Evolutionary conservation across 2,113 vertebrate genomes (phyloP), one percentile per base, ranked within the genome.

Genomic region (Psilopsiagon aurifrons): DNA sequence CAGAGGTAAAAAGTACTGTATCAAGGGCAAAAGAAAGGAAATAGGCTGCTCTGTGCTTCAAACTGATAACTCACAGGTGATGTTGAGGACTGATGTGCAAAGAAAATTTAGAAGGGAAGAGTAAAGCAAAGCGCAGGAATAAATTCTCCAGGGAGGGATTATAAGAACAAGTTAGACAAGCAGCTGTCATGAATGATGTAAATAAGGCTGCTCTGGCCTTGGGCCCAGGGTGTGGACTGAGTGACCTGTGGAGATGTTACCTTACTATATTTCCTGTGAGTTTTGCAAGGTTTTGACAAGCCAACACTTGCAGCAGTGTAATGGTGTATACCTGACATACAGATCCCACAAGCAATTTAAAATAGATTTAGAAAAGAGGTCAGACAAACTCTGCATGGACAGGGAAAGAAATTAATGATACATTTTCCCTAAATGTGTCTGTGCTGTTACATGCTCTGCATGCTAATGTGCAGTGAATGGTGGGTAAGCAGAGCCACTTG

Each of bases 351-450:
- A 95, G 90, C 57, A 47, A 86, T 97, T 94, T 96, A 96, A 97
- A 98, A 98, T 97, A 98, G 97, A 95, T 95, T 92, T 95, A 85
- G 92, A 97, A 94, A 97, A 94, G 95, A 98, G 97, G 97, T 97
- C 97, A 97, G 93, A 95, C 91, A 93, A 96, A 96, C 84, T 92
- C 92, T 20, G 5, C 89, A 83, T 28, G 97, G 95, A 93, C 91
- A 94, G 94, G 91, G 88, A 94, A 84, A 97, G 86, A 96, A 97
- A 96, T 97, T 96, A 95, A 97, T 95, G 95, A 83, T 92, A 92
- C 41, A 18, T 95, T 94, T 93, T 92, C 88, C 85, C 64, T 92
- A 68, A 92, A 74, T 24, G 82, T 92, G 88, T 87, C 96, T 94
- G 82, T 77, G 66, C 70, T 9, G 41, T 69, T 57, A 39, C 81